A percentile compares a stretch with the other conserved stretches of the same genome.
These are phyloP conservation scores for Pocillopora damicornis DNA, from an alignment of 64 coral and sea anemone species.

Conservation along the genomic window DNA sequence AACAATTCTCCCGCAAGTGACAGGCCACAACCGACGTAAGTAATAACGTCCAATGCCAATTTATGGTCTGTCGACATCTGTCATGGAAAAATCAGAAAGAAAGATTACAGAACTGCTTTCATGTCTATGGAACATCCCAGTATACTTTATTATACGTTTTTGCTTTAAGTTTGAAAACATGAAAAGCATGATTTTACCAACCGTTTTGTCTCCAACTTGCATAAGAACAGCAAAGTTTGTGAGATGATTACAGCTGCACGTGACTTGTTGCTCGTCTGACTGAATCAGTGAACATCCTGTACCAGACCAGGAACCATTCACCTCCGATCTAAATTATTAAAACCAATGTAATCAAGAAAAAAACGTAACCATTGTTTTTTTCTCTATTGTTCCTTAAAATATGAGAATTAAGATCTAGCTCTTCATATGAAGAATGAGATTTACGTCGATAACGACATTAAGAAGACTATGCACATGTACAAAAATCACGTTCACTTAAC, in stretches of 20 bases:
- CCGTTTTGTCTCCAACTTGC: constrained; percentile 8
- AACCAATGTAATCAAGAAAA: too few species aligned
- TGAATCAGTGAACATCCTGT: constrained; percentile 5
- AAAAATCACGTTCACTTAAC: neutral
- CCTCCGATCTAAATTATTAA: neutral
- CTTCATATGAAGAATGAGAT: too few species aligned
- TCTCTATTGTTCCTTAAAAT: too few species aligned
- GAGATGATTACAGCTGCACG: constrained; percentile 19
- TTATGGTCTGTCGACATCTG: neutral
- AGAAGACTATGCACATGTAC: too few species aligned
- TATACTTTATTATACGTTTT: too few species aligned
- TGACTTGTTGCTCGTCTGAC: neutral
- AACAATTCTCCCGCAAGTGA: constrained; percentile 41
- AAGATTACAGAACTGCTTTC: neutral
- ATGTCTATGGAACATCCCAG: too few species aligned
- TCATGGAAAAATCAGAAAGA: neutral
- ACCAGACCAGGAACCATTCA: neutral
- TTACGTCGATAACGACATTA: too few species aligned
- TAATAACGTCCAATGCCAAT: constrained; percentile 20
- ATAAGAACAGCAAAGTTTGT: constrained; percentile 35
- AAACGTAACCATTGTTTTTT: too few species aligned
- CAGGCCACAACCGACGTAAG: constrained; percentile 50
- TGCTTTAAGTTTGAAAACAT: too few species aligned
- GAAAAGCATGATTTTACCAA: neutral
- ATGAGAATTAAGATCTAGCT: too few species aligned